Conservation (phyloP, 2,113 vertebrate genomes). For the Cairina moschata region DNA sequence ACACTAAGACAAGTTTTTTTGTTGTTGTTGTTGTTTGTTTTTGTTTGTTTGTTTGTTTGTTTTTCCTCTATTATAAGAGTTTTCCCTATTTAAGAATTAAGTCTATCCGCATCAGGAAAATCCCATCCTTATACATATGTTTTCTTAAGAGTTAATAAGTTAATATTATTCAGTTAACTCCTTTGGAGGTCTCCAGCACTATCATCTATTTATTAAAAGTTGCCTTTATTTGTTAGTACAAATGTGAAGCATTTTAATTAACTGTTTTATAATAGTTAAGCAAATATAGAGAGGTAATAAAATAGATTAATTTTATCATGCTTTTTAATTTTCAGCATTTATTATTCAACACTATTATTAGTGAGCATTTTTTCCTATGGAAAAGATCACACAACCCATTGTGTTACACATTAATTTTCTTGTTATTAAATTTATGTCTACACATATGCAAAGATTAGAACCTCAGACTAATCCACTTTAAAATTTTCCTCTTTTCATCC, state of each 20-base stretch:
- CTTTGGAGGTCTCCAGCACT: neutral
- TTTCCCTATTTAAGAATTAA: neutral
- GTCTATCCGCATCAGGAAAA: neutral
- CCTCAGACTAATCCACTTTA: constrained; percentile 29
- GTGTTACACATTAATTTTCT: neutral
- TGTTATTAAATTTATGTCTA: neutral
- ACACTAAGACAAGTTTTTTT: too few relatives aligned
- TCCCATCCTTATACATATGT: neutral
- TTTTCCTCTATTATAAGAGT: neutral
- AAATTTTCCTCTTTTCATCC: constrained; percentile 26
- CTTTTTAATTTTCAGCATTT: neutral
- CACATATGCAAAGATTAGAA: neutral
- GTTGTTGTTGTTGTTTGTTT: too few relatives aligned
- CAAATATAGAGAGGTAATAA: neutral
- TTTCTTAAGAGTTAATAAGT: too few relatives aligned
- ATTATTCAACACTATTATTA: neutral
- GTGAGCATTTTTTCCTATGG: neutral
- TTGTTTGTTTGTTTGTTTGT: neutral
- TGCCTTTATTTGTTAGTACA: neutral
- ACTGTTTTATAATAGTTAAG: neutral
- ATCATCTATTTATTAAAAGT: neutral
- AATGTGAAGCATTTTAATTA: neutral
- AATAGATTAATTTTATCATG: neutral
- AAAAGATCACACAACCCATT: neutral
- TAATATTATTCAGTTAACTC: too few relatives aligned